Base-by-base conservation (phyloP, 2,888 invertebrate species). In the Drosophila mercatorum region DNA sequence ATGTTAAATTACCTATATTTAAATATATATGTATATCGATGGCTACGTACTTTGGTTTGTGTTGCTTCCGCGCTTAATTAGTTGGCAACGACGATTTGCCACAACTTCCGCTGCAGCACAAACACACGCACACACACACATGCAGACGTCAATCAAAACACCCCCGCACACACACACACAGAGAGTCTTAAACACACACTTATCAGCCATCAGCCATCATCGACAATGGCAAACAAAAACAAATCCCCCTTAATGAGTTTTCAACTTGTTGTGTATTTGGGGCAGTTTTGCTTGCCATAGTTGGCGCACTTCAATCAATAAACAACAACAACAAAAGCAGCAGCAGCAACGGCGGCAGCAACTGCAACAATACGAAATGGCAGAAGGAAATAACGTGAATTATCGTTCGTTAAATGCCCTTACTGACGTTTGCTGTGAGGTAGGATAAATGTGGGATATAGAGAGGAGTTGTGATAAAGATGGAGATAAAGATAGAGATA, bases 251-350 rank as follows among this genome's bases (percentile, higher is more conserved):
- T 74, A 79, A 81, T 81, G 66, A 79, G 77, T 72, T 78, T 77
- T 78, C 68, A 76, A 88, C 84, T 89, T 81, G 78, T 78, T 88
- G 82, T 87, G 80, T 82, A 89, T 81, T 83, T 88, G 83, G 87
- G 78, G 81, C 84, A 79, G 62, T 66, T 80, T 62, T 55, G 58
- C 75, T 40, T 77, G 65, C 72, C 78, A 68, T 61, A 74, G 75
- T 69, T 78, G 69, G 79, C 68, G 72, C 81, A 85, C 83, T 89
- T 89, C 85, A 86, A 86, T 86, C 86, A 88, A 86, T 86, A 86
- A 76, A 70, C 78, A 68, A 66, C 57, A 65, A 64, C 66, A 72
- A 46, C 67, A 56, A 36, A 41, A 63, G 22, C 56, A 63, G 17
- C 26, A 47, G 47, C 46, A 26, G 41, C 41, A 60, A 22, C 56